Conservation (phyloP, 2,113 vertebrate genomes). For the Psophia crepitans region DNA sequence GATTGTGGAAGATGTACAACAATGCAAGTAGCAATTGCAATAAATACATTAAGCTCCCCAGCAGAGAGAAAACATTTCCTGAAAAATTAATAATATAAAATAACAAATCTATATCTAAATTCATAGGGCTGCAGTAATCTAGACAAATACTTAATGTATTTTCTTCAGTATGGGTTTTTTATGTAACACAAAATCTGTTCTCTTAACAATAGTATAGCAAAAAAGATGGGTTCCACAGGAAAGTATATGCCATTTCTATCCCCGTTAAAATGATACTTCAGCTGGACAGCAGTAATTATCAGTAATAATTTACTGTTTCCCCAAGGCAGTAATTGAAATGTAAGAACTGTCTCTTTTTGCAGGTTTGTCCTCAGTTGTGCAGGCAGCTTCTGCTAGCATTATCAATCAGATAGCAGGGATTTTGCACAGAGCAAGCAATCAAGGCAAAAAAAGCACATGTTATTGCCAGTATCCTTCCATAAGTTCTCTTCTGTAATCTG, state of each 20-base stretch:
- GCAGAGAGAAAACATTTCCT: background rate
- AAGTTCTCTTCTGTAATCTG: background rate
- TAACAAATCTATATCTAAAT: background rate
- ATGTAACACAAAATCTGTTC: background rate
- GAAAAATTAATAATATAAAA: background rate
- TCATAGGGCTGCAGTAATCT: background rate
- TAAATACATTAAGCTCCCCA: background rate
- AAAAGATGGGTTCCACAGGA: background rate
- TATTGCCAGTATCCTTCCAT: background rate
- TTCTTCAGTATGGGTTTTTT: background rate
- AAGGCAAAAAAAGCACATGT: background rate
- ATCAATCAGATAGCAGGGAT: slow-evolving; percentile 24
- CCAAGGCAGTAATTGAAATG: slow-evolving; percentile 22
- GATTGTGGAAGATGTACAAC: background rate
- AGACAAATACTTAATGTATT: background rate
- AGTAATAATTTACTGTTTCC: slow-evolving; percentile 34
- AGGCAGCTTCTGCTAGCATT: slow-evolving; percentile 1
- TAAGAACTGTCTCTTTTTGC: background rate
- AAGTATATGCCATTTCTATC: background rate
- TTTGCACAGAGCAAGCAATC: slow-evolving; percentile 10
- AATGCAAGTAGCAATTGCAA: background rate
- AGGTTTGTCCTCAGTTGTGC: background rate
- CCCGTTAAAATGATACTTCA: background rate
- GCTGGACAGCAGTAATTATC: background rate
- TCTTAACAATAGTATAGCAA: background rate